These are phyloP conservation scores for Aspidoscelis tigris DNA, from an alignment of 2,113 vertebrate genomes.

Conservation along the genomic window DNA sequence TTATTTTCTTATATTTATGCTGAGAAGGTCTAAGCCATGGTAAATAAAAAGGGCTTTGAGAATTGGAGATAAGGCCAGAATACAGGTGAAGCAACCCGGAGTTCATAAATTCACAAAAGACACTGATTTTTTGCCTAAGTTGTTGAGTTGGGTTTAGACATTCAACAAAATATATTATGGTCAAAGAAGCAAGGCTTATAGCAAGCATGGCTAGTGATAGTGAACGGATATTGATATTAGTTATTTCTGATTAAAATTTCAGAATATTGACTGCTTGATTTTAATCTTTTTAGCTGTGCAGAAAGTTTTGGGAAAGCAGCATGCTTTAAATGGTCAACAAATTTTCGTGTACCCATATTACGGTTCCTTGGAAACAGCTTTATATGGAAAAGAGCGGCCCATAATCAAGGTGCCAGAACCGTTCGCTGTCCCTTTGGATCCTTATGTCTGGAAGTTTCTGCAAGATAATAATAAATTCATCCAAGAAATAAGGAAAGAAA, in stretches of 20 bases:
- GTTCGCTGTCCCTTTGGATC: constrained; percentile 70
- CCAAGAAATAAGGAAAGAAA: constrained; percentile 68
- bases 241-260: background rate
- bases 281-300: constrained; percentile 72
- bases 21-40: no score
- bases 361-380: constrained; percentile 76
- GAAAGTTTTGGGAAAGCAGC: constrained; percentile 73
- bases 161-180: no score
- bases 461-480: constrained; percentile 54
- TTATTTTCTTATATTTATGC: no score
- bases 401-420: constrained; percentile 78
- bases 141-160: no score
- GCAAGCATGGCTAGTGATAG: background rate
- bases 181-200: background rate
- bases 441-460: constrained; percentile 77
- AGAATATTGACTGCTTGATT: constrained; percentile 12
- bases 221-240: background rate
- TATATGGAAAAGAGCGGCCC: constrained; percentile 84
- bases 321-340: constrained; percentile 65
- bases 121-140: no score
- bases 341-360: constrained; percentile 85
- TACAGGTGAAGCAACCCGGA: no score
- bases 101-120: no score
- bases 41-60: no score
- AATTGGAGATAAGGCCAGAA: no score